These are phyloP conservation scores for Drosophila santomea DNA, from an alignment of 1,140 invertebrate genomes.

Conservation along the genomic window DNA sequence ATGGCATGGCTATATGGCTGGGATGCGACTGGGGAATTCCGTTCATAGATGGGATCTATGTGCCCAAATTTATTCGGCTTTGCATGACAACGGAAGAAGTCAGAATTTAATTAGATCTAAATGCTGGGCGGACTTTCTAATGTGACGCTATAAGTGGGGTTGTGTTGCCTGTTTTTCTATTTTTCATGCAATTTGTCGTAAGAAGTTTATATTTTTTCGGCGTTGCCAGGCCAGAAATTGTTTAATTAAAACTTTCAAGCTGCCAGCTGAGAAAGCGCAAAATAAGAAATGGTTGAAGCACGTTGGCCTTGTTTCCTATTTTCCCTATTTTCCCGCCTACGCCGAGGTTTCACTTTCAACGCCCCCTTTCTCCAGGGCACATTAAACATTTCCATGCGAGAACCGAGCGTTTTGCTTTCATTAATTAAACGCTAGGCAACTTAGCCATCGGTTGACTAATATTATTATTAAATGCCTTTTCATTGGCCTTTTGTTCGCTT, in stretches of 20 bases:
- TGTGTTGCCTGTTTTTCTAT: conserved; percentile 16
- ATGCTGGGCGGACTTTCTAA: conserved; percentile 66
- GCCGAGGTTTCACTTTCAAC: conserved; percentile 23
- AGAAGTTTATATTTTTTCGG: conserved; percentile 56
- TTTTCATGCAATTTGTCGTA: conserved; percentile 70
- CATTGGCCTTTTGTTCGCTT: conserved; percentile 39
- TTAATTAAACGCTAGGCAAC: conserved; percentile 46
- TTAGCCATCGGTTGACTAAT: conserved; percentile 48
- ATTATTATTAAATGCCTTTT: conserved; percentile 72
- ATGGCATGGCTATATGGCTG: conserved; percentile 56
- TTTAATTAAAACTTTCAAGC: conserved; percentile 80
- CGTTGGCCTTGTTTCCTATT: conserved; percentile 36
- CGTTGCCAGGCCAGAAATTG: conserved; percentile 72
- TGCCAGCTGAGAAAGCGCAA: conserved; percentile 29
- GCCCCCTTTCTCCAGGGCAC: background rate
- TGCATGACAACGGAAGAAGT: conserved; percentile 72
- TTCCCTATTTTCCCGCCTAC: conserved; percentile 5
- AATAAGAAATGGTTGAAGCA: conserved; percentile 36
- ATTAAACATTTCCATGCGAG: conserved; percentile 31
- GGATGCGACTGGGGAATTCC: background rate
- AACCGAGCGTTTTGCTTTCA: conserved; percentile 25
- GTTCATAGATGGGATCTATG: conserved; percentile 15
- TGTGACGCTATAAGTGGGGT: conserved; percentile 41
- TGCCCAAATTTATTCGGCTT: conserved; percentile 62
- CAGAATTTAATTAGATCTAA: conserved; percentile 82